Evolutionary conservation across 2,888 invertebrate genomes (phyloP), one percentile per base, ranked within the genome.

Genomic region (Lottia scabra): DNA sequence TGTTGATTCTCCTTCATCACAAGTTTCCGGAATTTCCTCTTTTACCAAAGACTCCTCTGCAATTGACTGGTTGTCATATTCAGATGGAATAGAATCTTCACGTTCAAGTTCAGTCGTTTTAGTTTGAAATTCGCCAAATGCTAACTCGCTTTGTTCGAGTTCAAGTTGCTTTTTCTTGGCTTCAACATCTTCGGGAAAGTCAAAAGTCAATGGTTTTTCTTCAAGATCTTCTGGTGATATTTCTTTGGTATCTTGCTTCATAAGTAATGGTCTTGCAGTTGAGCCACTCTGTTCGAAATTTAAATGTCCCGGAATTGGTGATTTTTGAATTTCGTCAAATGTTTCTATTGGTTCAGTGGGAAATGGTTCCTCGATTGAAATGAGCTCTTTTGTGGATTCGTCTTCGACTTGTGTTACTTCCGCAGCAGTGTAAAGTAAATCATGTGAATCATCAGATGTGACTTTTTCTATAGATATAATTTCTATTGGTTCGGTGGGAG

Each of bases 141-240:
- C 1, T 38, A 38, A 38, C 10, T 38, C 38, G 38, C 38, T 38
- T 38, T 38, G 38, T 56, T 56, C 56, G 19, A 23, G 10, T 10
- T 56, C 12, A 23, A 23, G 8, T 56, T 19, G 12, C 23, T 8
- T 19, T 23, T 56, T 56, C 23, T 23, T 23, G 12, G 27, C 62
- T 62, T 75, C 76, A 63, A 30, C 56, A 63, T 64, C 16, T 16
- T 65, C 82, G 48, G 82, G 82, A 70, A 84, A 83, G 48, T 83
- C 83, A 79, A 83, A 84, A 26, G 75, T 70, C 27, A 70, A 69
- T 13, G 80, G 79, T 70, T 80, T 82, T 72, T 85, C 85, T 70
- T 82, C 80, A 16, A 85, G 71, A 68, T 86, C 85, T 71, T 85
- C 85, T 23, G 85, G 85, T 13, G 87, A 87, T 48, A 85, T 84